A percentile compares a stretch with the other conserved stretches of the same genome.
phyloP scores from a whole-genome alignment of 2,888 invertebrate genomes.

The Oscheius sp. region DNA sequence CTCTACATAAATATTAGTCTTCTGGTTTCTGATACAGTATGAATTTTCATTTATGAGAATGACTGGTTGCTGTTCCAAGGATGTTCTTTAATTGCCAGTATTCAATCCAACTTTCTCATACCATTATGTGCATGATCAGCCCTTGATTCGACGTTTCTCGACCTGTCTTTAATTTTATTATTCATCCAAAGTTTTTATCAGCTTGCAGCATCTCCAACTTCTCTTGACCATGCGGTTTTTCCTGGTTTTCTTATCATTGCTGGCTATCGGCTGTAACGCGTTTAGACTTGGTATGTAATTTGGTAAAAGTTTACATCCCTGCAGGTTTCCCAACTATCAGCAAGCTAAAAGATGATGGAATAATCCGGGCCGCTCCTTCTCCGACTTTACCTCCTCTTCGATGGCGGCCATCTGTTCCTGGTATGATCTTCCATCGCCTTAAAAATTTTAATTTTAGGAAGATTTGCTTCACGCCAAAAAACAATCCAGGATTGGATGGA shows the following conservation, averaged over 20 bases:
- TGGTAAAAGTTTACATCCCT: not conserved
- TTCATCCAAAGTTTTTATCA: too few relatives aligned
- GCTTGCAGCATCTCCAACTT: too few relatives aligned
- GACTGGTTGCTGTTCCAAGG: too few relatives aligned
- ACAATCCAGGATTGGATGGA: not conserved
- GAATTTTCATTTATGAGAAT: too few relatives aligned
- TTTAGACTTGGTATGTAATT: constrained; percentile 5
- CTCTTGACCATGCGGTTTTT: not conserved
- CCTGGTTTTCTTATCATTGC: not conserved
- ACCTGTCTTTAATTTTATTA: too few relatives aligned
- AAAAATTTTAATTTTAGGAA: constrained; percentile 5
- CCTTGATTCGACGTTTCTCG: too few relatives aligned
- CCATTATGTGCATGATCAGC: too few relatives aligned
- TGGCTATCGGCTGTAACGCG: not conserved
- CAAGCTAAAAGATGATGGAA: not conserved
- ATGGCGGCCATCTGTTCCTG: constrained; percentile 16
- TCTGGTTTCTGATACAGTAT: too few relatives aligned
- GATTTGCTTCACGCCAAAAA: not conserved
- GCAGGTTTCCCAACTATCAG: constrained; percentile 5
- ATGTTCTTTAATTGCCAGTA: too few relatives aligned
- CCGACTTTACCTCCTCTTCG: not conserved
- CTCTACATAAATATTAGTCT: too few relatives aligned
- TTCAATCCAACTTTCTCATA: too few relatives aligned
- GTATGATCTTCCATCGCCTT: not conserved
- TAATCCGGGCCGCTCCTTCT: not conserved